A percentile compares a stretch with the other conserved stretches of the same genome.
Evolutionary conservation across 2,888 invertebrate genomes (phyloP).

Genomic region (Catocala sponsa): DNA sequence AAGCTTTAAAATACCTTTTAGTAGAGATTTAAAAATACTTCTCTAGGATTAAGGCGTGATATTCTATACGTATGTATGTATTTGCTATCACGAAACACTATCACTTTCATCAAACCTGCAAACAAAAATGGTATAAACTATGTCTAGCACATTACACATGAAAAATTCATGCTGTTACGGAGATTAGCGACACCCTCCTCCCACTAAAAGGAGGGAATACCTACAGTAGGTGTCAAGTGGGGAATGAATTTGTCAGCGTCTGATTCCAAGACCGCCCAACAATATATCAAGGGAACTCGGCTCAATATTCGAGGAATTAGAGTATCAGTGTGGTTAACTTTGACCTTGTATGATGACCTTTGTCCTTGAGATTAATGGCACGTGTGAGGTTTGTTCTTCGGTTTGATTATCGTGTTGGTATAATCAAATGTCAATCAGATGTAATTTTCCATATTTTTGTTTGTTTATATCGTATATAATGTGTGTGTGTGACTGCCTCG

Average conservation of each 20-base stretch:
- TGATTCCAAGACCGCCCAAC: conserved; percentile 71
- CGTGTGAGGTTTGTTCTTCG: background rate
- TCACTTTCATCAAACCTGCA: background rate
- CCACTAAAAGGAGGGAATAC: conserved; percentile 37
- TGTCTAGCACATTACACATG: conserved; percentile 42
- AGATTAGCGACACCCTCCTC: conserved; percentile 52
- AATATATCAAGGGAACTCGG: conserved; percentile 64
- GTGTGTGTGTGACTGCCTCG: no score
- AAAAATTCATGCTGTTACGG: conserved; percentile 58
- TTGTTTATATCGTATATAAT: no score
- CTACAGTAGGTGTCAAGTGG: conserved; percentile 71
- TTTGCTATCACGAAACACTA: no score
- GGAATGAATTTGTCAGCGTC: conserved; percentile 81
- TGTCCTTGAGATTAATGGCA: background rate
- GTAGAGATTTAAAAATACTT: background rate
- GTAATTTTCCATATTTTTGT: no score
- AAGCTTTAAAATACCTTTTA: background rate
- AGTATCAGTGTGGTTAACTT: no score
- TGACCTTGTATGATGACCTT: no score
- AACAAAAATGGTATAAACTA: conserved; percentile 1
- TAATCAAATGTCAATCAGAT: no score
- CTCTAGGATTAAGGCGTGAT: no score
- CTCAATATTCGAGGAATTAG: conserved; percentile 36
- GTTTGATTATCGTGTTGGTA: no score
- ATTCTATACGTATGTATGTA: no score